Percentiles rank a stretch among this genome's conserved stretches.
phyloP scores from a whole-genome alignment of 2,797 vertebrate genomes.

The Tinamus major region DNA sequence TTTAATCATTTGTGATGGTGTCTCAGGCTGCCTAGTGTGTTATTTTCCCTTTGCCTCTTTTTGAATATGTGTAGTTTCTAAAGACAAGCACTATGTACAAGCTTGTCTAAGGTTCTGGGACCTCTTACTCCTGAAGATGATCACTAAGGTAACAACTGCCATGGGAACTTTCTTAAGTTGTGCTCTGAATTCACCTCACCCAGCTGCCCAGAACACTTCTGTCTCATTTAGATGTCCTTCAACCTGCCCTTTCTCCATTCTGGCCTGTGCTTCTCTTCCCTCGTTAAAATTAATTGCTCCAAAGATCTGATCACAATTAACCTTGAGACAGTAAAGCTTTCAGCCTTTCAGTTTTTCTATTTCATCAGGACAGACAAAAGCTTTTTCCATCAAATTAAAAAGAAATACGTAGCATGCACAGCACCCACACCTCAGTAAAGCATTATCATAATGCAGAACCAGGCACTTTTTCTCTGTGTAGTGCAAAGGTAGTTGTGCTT shows the following conservation, averaged over 20 bases:
- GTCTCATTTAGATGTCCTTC: constrained; percentile 26
- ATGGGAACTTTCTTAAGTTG: constrained; percentile 17
- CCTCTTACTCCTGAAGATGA: not conserved
- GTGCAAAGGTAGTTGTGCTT: not conserved
- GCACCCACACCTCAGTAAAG: not conserved
- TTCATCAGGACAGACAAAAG: constrained; percentile 22
- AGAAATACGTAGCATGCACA: not conserved
- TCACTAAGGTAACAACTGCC: not conserved
- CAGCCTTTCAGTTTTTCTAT: not conserved
- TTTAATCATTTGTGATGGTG: not conserved
- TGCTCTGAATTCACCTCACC: not conserved
- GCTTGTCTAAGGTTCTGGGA: not conserved
- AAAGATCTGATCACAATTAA: constrained; percentile 53
- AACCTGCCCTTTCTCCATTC: constrained; percentile 5
- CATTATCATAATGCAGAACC: not conserved
- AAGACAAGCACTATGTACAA: not conserved
- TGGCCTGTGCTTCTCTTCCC: not conserved
- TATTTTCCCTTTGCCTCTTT: not conserved
- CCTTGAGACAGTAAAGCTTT: constrained; percentile 42
- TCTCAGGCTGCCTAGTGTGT: not conserved
- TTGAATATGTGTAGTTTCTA: not conserved
- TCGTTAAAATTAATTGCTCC: constrained; percentile 45
- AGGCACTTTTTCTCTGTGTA: not conserved
- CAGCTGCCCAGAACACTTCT: constrained; percentile 43
- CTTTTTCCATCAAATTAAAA: constrained; percentile 21